Conservation (phyloP, 1,140 invertebrate genomes). For the Heliconius congener region DNA sequence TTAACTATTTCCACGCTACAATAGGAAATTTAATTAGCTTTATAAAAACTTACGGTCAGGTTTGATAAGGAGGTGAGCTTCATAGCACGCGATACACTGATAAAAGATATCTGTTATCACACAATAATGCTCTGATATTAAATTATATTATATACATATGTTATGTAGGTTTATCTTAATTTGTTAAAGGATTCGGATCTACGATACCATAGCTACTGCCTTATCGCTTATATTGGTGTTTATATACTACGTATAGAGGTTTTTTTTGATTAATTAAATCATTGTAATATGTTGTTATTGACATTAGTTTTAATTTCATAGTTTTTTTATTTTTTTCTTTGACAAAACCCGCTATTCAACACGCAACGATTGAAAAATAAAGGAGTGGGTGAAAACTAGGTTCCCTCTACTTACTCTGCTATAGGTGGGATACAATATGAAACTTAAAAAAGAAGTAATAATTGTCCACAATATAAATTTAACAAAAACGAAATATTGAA, state of each 20-base stretch:
- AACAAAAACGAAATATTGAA: no score
- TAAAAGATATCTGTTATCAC: background rate
- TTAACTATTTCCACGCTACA: background rate
- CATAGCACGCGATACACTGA: background rate
- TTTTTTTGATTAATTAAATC: background rate
- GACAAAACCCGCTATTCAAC: no score
- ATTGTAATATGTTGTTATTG: background rate
- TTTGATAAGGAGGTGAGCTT: slow-evolving; percentile 12
- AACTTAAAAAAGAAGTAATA: no score
- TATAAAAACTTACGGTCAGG: background rate
- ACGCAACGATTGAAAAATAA: no score
- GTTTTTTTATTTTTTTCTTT: no score
- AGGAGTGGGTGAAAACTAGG: no score
- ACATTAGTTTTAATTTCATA: no score
- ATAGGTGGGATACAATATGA: no score
- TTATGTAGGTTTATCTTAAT: slow-evolving; percentile 3
- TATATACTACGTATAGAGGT: background rate
- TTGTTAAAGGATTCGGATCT: background rate
- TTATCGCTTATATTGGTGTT: background rate
- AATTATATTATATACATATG: background rate
- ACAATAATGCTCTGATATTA: background rate
- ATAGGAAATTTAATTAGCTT: slow-evolving; percentile 28
- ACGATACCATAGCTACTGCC: background rate
- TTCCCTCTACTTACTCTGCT: no score
- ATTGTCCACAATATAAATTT: no score